phyloP scores from a whole-genome alignment of 2,888 invertebrate species.

The Caenorhabditis auriculariae region DNA sequence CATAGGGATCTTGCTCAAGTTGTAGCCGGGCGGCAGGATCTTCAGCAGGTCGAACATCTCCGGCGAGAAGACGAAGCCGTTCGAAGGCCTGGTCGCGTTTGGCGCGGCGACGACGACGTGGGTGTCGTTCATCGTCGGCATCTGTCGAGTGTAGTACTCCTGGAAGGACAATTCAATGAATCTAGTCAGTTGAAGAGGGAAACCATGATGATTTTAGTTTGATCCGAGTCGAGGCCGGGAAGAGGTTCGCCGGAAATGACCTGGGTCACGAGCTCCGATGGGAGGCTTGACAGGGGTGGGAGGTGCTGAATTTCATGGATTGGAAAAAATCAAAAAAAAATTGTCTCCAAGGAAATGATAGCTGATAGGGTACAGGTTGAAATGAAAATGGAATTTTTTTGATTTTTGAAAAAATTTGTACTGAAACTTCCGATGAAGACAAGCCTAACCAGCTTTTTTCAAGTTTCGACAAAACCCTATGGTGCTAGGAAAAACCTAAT shows the following conservation, averaged over 20 bases:
- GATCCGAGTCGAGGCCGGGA: slow-evolving; percentile 41
- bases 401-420: not conserved
- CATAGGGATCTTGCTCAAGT: slow-evolving; percentile 37
- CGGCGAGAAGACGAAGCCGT: slow-evolving; percentile 11
- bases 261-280: slow-evolving; percentile 37
- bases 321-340: not conserved
- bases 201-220: slow-evolving; percentile 50
- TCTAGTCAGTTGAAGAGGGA: not conserved
- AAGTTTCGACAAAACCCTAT: not conserved
- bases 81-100: not conserved
- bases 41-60: slow-evolving; percentile 35
- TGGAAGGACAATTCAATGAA: slow-evolving; percentile 8
- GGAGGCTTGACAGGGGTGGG: slow-evolving; percentile 47
- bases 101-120: not conserved
- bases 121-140: slow-evolving; percentile 25
- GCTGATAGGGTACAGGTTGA: not conserved
- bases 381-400: not conserved
- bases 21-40: slow-evolving; percentile 45
- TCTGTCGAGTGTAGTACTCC: slow-evolving; percentile 48
- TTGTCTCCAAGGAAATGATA: not conserved
- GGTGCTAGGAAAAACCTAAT: too few species aligned
- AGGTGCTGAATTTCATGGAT: slow-evolving; percentile 20
- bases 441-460: not conserved
- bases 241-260: slow-evolving; percentile 45
- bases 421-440: not conserved